These are phyloP conservation scores for Dysdera silvatica DNA, from an alignment of 1,140 invertebrate genomes.

Conservation along the genomic window DNA sequence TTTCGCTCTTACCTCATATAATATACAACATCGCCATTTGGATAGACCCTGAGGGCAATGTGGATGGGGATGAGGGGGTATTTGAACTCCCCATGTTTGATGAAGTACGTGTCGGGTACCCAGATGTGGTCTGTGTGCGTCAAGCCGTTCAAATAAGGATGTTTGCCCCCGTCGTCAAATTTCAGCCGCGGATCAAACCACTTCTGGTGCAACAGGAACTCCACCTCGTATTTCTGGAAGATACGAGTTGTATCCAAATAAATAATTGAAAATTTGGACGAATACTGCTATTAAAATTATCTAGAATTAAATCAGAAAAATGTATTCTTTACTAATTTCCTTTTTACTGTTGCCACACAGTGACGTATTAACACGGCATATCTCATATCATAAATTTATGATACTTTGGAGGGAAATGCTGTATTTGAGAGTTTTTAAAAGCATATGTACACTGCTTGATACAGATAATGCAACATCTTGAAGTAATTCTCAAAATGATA, in stretches of 20 bases:
- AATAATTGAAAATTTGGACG: background rate
- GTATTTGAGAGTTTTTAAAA: too few relatives aligned
- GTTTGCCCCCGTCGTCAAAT: conserved; percentile 75
- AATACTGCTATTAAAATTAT: background rate
- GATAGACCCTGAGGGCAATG: conserved; percentile 77
- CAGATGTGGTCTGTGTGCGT: conserved; percentile 82
- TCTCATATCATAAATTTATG: too few relatives aligned
- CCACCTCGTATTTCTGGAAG: conserved; percentile 85
- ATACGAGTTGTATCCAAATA: background rate
- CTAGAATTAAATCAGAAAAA: background rate
- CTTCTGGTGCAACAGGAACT: conserved; percentile 81
- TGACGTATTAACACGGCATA: too few relatives aligned
- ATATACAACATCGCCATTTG: conserved; percentile 84
- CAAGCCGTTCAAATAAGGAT: conserved; percentile 79
- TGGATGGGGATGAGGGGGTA: conserved; percentile 81
- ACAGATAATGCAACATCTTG: too few relatives aligned
- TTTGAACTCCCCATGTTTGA: conserved; percentile 90
- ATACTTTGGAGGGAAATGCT: too few relatives aligned
- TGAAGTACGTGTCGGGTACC: conserved; percentile 88
- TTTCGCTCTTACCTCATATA: conserved; percentile 69
- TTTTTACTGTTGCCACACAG: too few relatives aligned
- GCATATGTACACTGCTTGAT: too few relatives aligned
- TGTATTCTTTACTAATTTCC: background rate
- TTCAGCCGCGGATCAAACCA: conserved; percentile 81
- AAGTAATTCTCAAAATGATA: too few relatives aligned